These are phyloP conservation scores for Cheilinus undulatus DNA, from an alignment of 2,113 vertebrate genomes.

Conservation along the genomic window DNA sequence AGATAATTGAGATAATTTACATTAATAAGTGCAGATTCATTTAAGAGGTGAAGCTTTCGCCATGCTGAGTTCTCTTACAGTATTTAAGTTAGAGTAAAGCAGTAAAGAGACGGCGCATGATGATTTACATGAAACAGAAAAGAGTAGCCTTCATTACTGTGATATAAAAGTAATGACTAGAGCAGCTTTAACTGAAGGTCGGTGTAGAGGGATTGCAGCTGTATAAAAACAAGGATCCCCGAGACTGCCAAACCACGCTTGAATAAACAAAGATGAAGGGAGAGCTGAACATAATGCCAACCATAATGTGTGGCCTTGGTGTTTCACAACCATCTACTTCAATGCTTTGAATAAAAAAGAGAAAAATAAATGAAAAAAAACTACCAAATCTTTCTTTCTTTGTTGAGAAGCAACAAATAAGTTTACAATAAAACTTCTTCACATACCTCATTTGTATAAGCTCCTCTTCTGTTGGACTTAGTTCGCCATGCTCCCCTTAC, in stretches of 20 bases:
- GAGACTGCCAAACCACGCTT: neutral
- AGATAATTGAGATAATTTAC: no score
- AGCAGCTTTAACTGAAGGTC: neutral
- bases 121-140: no score
- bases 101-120: no score
- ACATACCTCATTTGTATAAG: neutral
- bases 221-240: neutral
- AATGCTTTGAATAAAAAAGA: neutral
- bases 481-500: no score
- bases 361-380: neutral
- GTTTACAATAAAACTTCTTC: neutral
- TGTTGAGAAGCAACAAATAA: no score
- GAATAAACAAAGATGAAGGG: neutral
- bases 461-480: no score
- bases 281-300: neutral
- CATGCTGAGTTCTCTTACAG: no score
- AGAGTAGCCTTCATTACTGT: no score
- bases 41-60: no score
- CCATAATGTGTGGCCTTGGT: constrained; percentile 3
- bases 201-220: neutral
- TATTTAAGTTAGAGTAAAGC: no score
- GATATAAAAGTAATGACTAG: neutral
- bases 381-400: no score
- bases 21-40: no score
- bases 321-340: neutral